phyloP scores from a whole-genome alignment of 2,797 vertebrate genomes.

The Liparis tanakae region DNA sequence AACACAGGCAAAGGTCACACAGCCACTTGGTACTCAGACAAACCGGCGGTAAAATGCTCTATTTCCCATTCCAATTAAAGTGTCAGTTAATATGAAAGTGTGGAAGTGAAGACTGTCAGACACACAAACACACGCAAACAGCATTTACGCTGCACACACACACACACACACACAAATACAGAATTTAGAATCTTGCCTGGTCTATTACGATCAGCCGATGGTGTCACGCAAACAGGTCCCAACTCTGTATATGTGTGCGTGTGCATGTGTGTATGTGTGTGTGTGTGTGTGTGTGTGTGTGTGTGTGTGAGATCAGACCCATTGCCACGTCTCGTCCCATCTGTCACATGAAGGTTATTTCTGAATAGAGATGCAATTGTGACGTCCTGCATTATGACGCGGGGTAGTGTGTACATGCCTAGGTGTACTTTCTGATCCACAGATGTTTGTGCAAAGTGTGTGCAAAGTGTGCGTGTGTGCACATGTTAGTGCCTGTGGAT shows the following conservation, averaged over 20 bases:
- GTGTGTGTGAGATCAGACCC: slow-evolving; percentile 53
- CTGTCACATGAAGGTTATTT: slow-evolving; percentile 79
- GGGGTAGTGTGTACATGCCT: slow-evolving; percentile 2
- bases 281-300: slow-evolving; percentile 24
- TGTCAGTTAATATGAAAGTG: slow-evolving; percentile 87
- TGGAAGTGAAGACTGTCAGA: slow-evolving; percentile 76
- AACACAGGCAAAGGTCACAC: slow-evolving; percentile 69
- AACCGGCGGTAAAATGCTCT: slow-evolving; percentile 78
- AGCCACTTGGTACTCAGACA: slow-evolving; percentile 58
- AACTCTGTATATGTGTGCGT: slow-evolving; percentile 17
- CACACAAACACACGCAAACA: slow-evolving; percentile 46
- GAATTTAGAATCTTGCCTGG: slow-evolving; percentile 62
- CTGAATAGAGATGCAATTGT: slow-evolving; percentile 56
- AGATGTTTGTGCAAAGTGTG: slow-evolving; percentile 8
- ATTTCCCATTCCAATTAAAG: slow-evolving; percentile 85
- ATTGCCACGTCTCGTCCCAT: slow-evolving; percentile 63
- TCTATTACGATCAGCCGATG: slow-evolving; percentile 63
- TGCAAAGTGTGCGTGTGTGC: not conserved
- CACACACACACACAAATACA: slow-evolving; percentile 44
- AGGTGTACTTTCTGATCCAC: not conserved
- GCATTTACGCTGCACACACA: slow-evolving; percentile 36
- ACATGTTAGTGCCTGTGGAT: not conserved
- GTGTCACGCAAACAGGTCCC: slow-evolving; percentile 62
- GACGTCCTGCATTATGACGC: slow-evolving; percentile 23
- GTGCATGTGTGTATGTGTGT: slow-evolving; percentile 35